Evolutionary conservation across 2,797 vertebrate genomes (phyloP).

Genomic region (Menidia menidia): DNA sequence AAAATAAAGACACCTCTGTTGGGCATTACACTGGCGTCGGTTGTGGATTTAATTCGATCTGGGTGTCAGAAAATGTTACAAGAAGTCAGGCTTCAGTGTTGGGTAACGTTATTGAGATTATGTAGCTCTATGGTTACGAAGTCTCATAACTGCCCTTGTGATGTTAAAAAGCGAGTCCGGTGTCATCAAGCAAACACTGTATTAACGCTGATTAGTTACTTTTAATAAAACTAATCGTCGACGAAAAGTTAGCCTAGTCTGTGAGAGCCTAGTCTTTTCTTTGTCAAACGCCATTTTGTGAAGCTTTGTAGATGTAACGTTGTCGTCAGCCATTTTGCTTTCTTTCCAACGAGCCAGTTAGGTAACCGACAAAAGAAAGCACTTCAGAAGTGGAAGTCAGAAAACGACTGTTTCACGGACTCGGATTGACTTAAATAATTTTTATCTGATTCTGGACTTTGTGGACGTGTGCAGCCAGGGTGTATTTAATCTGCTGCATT

Average conservation of each 20-base stretch:
- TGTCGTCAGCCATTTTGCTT: conserved; percentile 78
- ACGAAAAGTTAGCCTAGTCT: background rate
- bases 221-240: background rate
- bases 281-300: conserved; percentile 85
- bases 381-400: background rate
- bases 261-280: conserved; percentile 34
- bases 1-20: conserved; percentile 65
- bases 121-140: background rate
- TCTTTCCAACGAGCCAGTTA: conserved; percentile 35
- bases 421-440: background rate
- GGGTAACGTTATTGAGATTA: conserved; percentile 9
- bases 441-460: background rate
- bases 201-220: background rate
- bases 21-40: conserved; percentile 53
- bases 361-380: conserved; percentile 9
- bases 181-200: background rate
- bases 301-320: conserved; percentile 45
- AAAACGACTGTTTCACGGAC: background rate
- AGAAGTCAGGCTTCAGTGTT: conserved; percentile 19
- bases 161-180: background rate
- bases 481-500: background rate
- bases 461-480: background rate
- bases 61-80: conserved; percentile 29
- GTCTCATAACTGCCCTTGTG: background rate
- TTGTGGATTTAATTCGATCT: conserved; percentile 59